Base-by-base conservation (phyloP, 2,113 vertebrate species). In the Engystomops pustulosus region DNA sequence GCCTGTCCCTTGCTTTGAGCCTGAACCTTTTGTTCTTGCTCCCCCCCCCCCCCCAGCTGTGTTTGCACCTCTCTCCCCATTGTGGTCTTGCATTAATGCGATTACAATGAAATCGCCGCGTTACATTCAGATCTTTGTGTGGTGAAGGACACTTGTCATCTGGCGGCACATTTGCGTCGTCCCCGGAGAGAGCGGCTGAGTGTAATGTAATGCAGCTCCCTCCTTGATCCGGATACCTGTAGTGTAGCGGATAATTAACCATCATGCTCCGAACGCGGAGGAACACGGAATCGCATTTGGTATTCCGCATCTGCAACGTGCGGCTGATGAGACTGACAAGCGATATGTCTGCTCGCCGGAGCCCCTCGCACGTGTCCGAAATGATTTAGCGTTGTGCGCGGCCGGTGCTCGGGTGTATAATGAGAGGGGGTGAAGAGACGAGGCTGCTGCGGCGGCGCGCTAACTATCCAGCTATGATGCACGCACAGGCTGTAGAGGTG, bases 261-360 rank as follows among this genome's bases (percentile, higher is more conserved):
- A 53, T 75, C n/a, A 32, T 20, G 47, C 72, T 41, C 34, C 36
- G 10, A 9, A n/a, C 11, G 36, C 38, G 3, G 2, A 71, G 6
- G 34, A 30, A 51, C 72, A 51, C 23, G 2, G 20, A 74, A 34
- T 51, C 45, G 12, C 72, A 34, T 53, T 75, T 47, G 41, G 70
- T 74, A 74, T 74, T 47, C 70, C 38, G 69, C 69, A 72, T 41
- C 69, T 30, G 69, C 69, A n/a, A 10, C 67, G 67, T 70, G 69
- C 38, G 25, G 70, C 41, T 74, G 44, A 74, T 74, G 72, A 75
- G 72, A 34, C 49, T 75, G 72, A 76, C 72, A 76, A 36, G 72
- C 72, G 6, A 10, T 20, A 49, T 20, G 72, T 53, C 49, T 23
- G 68, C 20, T 71, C 17, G 47, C 72, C 2, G 72, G 32, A 34